Base-by-base conservation (phyloP, 2,888 invertebrate genomes). In the Labia minor region DNA sequence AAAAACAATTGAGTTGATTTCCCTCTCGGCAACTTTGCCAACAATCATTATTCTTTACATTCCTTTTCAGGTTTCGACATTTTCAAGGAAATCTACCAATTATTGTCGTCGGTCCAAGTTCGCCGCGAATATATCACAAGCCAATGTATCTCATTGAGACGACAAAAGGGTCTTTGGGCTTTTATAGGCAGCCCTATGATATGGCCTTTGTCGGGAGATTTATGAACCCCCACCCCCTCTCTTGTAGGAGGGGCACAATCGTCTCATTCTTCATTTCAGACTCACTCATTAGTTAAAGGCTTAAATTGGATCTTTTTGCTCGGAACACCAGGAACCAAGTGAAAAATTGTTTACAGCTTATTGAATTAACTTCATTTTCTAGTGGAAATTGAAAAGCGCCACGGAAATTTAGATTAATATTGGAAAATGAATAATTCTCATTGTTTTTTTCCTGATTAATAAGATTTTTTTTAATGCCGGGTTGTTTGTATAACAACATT, bases 51-150 rank as follows among this genome's bases (percentile, higher is more conserved):
- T 49, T 49, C 49, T 49, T 49, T 49, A 16, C 14, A 49, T 49
- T 49, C 49, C 49, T 49, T 49, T 49, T 49, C 49, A 49, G 49
- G 49, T 49, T 49, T 49, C 49, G 49, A 49, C 49, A 49, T 49
- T 49, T 49, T 49, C 26, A 49, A 49, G 49, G 49, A 49, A 49
- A 49, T 4, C 49, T 49, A 49, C 49, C 49, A 49, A 49, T 49
- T 49, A 49, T 49, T 49, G 49, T 49, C 49, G n/a, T 10, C n/a
- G 49, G 49, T 49, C n/a, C n/a, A 49, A 49, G 49, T 49, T 49
- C 49, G 49, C 49, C 49, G 49, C 49, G 49, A 49, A 49, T 49
- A 49, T 49, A 49, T 49, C 49, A 49, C 49, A 14, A 14, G 49
- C 49, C 49, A 49, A 49, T 49, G 49, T 49, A 49, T 49, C 49